Evolutionary conservation across 2,888 invertebrate species (phyloP).

Genomic region (Tetranychus truncatus): DNA sequence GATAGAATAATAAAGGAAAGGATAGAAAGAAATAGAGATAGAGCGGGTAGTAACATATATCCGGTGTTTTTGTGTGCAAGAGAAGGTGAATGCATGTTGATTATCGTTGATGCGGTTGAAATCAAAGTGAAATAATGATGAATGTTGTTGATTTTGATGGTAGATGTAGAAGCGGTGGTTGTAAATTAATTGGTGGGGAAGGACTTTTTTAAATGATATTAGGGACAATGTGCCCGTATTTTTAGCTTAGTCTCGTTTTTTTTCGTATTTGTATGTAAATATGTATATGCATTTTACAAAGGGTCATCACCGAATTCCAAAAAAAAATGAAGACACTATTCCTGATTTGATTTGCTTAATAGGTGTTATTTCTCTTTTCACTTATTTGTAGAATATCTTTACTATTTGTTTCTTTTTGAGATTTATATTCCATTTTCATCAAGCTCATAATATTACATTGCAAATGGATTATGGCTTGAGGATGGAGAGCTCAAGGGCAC

Average conservation of each 20-base stretch:
- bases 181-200: neutral
- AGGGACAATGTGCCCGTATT: too few species aligned
- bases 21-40: neutral
- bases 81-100: neutral
- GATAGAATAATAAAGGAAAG: neutral
- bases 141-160: neutral
- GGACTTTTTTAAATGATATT: neutral
- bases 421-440: neutral
- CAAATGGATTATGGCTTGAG: constrained; percentile 20
- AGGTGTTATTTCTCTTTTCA: neutral
- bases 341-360: neutral
- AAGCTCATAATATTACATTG: constrained; percentile 17
- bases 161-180: neutral
- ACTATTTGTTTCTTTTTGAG: neutral
- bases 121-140: neutral
- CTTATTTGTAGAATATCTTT: neutral
- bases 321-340: neutral
- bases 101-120: neutral
- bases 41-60: neutral
- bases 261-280: neutral
- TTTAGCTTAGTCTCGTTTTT: neutral
- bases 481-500: constrained; percentile 10
- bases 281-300: neutral
- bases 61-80: neutral
- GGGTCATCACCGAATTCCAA: neutral